Evolutionary conservation across 1,140 invertebrate genomes (phyloP).

Genomic region (Meloidogyne floridensis): DNA sequence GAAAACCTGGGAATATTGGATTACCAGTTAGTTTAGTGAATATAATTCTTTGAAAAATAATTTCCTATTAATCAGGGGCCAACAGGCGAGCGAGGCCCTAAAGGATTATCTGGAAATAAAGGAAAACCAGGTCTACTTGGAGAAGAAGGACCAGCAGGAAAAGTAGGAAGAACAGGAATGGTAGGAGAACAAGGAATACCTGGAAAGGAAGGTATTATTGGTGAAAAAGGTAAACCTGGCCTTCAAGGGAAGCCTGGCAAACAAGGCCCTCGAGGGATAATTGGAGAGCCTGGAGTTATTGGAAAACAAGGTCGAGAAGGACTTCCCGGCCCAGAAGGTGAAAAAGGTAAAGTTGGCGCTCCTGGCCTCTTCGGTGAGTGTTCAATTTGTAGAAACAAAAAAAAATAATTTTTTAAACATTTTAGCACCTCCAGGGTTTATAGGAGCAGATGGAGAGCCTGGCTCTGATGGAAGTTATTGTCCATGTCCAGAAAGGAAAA

Average conservation of each 20-base stretch:
- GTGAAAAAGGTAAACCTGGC: constrained; percentile 17
- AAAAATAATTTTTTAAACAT: neutral
- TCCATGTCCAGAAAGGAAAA: constrained; percentile 28
- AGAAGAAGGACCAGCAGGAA: constrained; percentile 13
- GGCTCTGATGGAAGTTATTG: constrained; percentile 35
- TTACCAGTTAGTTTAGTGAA: neutral
- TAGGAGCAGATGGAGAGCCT: constrained; percentile 29
- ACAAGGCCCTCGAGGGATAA: constrained; percentile 14
- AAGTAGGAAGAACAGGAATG: constrained; percentile 14
- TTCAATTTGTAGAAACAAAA: neutral
- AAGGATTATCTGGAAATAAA: constrained; percentile 23
- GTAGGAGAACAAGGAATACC: constrained; percentile 19
- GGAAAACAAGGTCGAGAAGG: constrained; percentile 29
- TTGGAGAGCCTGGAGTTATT: constrained; percentile 1
- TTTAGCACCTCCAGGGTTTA: constrained; percentile 21
- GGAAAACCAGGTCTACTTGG: neutral
- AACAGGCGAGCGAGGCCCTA: constrained; percentile 1
- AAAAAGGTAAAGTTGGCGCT: constrained; percentile 3
- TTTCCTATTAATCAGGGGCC: constrained; percentile 4
- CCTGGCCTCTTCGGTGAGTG: constrained; percentile 19
- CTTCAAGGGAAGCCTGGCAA: constrained; percentile 17
- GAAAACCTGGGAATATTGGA: constrained; percentile 6
- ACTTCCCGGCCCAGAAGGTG: constrained; percentile 16
- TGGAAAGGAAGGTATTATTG: constrained; percentile 16
- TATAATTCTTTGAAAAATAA: neutral